phyloP scores from a whole-genome alignment of 2,888 invertebrate species.

The Athalia rosae region DNA sequence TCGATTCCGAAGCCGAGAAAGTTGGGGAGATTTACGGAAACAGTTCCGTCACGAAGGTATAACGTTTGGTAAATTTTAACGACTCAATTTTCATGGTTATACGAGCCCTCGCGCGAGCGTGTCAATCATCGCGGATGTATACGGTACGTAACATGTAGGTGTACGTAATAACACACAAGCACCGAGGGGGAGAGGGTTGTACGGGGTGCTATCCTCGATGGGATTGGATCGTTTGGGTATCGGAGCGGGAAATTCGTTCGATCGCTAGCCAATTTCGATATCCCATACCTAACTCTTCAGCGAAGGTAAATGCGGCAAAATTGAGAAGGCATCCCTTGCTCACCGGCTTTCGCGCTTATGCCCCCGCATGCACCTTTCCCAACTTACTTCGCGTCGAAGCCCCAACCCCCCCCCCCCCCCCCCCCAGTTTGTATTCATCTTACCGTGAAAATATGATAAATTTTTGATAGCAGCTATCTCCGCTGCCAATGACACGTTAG shows the following conservation, averaged over 20 bases:
- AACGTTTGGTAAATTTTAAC: no score
- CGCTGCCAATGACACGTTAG: slow-evolving; percentile 19
- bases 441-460: slow-evolving; percentile 28
- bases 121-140: background rate
- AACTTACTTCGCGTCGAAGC: no score
- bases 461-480: slow-evolving; percentile 10
- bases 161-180: background rate
- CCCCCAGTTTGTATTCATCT: slow-evolving; percentile 10
- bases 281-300: slow-evolving; percentile 37
- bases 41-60: no score
- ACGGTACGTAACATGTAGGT: background rate
- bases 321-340: slow-evolving; percentile 42
- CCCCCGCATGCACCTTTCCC: no score
- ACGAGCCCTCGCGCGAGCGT: no score
- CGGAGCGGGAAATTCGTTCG: slow-evolving; percentile 63
- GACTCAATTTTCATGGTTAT: no score
- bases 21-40: no score
- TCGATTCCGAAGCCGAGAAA: no score
- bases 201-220: background rate
- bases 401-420: background rate
- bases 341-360: background rate
- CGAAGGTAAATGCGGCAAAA: slow-evolving; percentile 55
- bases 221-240: slow-evolving; percentile 48
- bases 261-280: slow-evolving; percentile 57
- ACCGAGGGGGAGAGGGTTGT: background rate